Conservation (phyloP, 2,888 invertebrate genomes). For the Cepaea hortensis region DNA sequence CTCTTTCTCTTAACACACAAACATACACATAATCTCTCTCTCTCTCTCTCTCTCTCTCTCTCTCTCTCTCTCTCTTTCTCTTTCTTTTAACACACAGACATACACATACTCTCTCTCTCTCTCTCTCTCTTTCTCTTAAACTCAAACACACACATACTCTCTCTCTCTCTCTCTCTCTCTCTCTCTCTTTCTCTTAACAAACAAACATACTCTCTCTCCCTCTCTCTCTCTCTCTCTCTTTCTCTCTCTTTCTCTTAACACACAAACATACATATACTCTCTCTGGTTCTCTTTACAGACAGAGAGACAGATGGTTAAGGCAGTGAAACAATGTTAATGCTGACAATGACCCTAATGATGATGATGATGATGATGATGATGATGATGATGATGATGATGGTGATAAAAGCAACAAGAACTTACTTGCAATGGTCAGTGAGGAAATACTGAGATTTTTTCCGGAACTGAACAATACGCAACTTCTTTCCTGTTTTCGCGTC, state of each 20-base stretch:
- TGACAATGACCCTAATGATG: not conserved
- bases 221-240: not conserved
- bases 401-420: not conserved
- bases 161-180: not conserved
- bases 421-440: no score
- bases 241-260: not conserved
- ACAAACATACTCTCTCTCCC: no score
- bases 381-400: not conserved
- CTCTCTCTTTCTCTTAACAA: not conserved
- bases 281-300: no score
- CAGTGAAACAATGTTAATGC: no score
- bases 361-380: not conserved
- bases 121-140: no score
- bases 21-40: no score
- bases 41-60: not conserved
- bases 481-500: no score
- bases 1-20: not conserved
- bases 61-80: not conserved
- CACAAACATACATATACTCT: not conserved
- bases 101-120: not conserved
- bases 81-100: not conserved
- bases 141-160: no score
- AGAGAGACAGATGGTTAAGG: no score
- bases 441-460: no score
- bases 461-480: no score